A percentile compares a stretch with the other conserved stretches of the same genome.
Evolutionary conservation across 2,113 vertebrate genomes (phyloP).

Genomic region (Empidonax traillii): DNA sequence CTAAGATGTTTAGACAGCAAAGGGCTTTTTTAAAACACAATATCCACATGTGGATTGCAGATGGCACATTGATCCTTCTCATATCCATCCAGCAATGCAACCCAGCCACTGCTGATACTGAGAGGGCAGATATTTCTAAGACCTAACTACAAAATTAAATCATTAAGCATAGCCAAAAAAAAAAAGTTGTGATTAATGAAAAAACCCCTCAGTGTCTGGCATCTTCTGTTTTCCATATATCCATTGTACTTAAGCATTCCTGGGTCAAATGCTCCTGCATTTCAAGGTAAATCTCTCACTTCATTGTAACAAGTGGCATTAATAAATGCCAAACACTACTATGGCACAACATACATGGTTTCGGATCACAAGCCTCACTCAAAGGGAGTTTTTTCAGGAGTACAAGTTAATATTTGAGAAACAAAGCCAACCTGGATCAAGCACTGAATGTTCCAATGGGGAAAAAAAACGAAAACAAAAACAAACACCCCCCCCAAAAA

Average conservation of each 20-base stretch:
- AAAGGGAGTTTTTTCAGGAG: background rate
- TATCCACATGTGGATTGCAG: background rate
- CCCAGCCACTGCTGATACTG: background rate
- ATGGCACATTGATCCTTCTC: background rate
- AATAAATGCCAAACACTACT: background rate
- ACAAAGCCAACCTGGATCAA: background rate
- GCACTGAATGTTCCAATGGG: background rate
- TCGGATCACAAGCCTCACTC: background rate
- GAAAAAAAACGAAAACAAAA: background rate
- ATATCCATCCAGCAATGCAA: background rate
- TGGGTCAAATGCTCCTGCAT: background rate
- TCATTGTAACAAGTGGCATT: background rate
- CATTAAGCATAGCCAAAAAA: background rate
- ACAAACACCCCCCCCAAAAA: too few relatives aligned
- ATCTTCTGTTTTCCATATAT: background rate
- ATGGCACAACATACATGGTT: background rate
- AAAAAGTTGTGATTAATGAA: background rate
- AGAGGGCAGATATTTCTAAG: background rate
- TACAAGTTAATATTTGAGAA: background rate
- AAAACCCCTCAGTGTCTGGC: background rate
- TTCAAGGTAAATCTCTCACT: background rate
- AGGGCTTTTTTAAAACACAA: background rate
- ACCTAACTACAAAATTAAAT: background rate
- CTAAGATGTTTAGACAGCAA: background rate
- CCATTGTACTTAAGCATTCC: background rate